Evolutionary conservation across 2,888 invertebrate genomes (phyloP).

Genomic region (Lacanobia wlatinum): DNA sequence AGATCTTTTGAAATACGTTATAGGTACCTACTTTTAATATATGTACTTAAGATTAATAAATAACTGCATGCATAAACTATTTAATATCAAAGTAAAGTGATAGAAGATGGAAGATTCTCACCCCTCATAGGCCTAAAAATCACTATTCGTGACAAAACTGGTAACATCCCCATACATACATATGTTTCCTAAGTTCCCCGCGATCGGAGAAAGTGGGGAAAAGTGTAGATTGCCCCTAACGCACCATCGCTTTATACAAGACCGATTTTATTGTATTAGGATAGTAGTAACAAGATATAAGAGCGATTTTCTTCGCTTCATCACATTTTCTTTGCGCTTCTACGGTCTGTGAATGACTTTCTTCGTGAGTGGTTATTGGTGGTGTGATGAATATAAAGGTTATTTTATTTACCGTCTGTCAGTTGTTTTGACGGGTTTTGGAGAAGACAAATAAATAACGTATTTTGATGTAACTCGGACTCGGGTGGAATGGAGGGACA

Average conservation of each 20-base stretch:
- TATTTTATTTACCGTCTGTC: background rate
- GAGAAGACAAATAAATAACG: background rate
- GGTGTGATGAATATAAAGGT: slow-evolving; percentile 7
- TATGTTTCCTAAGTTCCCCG: slow-evolving; percentile 59
- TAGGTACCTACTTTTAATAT: slow-evolving; percentile 14
- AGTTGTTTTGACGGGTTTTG: background rate
- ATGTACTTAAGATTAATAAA: background rate
- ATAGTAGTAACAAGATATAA: slow-evolving; percentile 47
- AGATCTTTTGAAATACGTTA: slow-evolving; percentile 17
- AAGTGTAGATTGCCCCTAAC: slow-evolving; percentile 56
- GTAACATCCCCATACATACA: slow-evolving; percentile 65
- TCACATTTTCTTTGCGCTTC: slow-evolving; percentile 36
- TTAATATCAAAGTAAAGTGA: slow-evolving; percentile 27
- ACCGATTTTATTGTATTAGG: slow-evolving; percentile 61
- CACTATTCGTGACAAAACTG: slow-evolving; percentile 66
- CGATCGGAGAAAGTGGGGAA: slow-evolving; percentile 51
- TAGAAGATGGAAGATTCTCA: slow-evolving; percentile 29
- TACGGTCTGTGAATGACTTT: slow-evolving; percentile 24
- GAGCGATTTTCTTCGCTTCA: slow-evolving; percentile 31
- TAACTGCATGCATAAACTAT: background rate
- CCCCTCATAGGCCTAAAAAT: slow-evolving; percentile 56
- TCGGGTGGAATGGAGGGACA: background rate
- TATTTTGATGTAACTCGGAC: background rate
- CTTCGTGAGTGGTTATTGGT: slow-evolving; percentile 10
- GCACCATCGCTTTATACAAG: slow-evolving; percentile 55